A percentile compares a stretch with the other conserved stretches of the same genome.
Evolutionary conservation across 2,113 vertebrate species (phyloP).

Genomic region (Struthio camelus): DNA sequence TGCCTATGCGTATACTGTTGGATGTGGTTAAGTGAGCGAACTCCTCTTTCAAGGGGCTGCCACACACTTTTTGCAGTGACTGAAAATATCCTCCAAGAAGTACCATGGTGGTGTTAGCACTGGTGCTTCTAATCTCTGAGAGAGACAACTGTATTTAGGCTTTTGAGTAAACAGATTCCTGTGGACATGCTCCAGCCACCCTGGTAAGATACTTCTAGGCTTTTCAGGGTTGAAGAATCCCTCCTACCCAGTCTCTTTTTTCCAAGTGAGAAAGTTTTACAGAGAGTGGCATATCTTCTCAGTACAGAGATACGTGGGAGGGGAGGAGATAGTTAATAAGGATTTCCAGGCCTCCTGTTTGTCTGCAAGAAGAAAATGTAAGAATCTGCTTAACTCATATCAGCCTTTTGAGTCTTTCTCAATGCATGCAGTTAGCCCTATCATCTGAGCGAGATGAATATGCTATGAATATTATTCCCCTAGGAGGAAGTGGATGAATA

Average conservation of each 20-base stretch:
- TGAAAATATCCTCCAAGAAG: background rate
- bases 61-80: rapidly evolving
- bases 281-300: background rate
- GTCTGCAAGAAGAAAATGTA: background rate
- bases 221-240: background rate
- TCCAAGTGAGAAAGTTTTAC: background rate
- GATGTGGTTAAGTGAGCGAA: background rate
- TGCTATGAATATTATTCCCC: background rate
- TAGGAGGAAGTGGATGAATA: background rate
- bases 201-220: rapidly evolving
- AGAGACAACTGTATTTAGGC: background rate
- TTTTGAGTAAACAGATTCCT: background rate
- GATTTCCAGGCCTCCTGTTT: background rate
- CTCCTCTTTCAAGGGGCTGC: background rate
- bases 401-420: background rate
- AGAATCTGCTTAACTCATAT: background rate
- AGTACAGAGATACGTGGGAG: background rate
- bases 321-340: background rate
- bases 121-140: background rate
- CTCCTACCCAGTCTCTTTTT: background rate
- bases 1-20: background rate
- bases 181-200: background rate
- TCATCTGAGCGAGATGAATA: background rate
- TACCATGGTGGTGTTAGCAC: background rate
- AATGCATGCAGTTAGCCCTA: rapidly evolving